phyloP scores from a whole-genome alignment of 1,140 invertebrate genomes.

The Drosophila pruinosa region DNA sequence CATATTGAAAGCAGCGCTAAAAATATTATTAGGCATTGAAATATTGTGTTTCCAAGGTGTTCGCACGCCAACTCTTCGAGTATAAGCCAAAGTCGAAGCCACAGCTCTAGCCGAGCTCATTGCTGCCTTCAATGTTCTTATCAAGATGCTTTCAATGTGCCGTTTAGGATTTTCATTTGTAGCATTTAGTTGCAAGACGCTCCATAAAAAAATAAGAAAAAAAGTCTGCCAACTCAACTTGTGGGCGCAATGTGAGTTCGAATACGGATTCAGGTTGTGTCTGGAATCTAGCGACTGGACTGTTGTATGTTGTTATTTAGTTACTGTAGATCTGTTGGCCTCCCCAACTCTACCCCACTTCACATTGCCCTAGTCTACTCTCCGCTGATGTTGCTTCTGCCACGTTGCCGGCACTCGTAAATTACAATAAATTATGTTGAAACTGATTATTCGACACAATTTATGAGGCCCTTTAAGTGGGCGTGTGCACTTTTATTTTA shows the following conservation, averaged over 20 bases:
- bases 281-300: conserved; percentile 19
- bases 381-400: conserved; percentile 36
- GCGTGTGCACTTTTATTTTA: conserved; percentile 81
- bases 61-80: conserved; percentile 60
- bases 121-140: conserved; percentile 48
- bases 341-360: conserved; percentile 1
- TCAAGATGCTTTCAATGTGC: conserved; percentile 80
- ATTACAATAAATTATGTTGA: conserved; percentile 81
- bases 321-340: conserved; percentile 16
- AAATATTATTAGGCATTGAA: conserved; percentile 74
- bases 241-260: conserved; percentile 58
- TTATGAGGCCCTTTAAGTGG: conserved; percentile 80
- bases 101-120: conserved; percentile 23
- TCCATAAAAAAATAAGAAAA: conserved; percentile 54
- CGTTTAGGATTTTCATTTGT: conserved; percentile 81
- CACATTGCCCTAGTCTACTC: neutral
- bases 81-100: conserved; percentile 7
- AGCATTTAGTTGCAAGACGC: conserved; percentile 68
- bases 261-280: conserved; percentile 16
- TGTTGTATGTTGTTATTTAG: conserved; percentile 29
- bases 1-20: conserved; percentile 47
- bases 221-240: conserved; percentile 44
- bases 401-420: conserved; percentile 76
- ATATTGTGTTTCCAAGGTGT: conserved; percentile 70
- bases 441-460: conserved; percentile 80